Percentiles rank a stretch among this genome's conserved stretches.
phyloP scores from a whole-genome alignment of 1,140 invertebrate species.

The Drosophila lacteicornis region DNA sequence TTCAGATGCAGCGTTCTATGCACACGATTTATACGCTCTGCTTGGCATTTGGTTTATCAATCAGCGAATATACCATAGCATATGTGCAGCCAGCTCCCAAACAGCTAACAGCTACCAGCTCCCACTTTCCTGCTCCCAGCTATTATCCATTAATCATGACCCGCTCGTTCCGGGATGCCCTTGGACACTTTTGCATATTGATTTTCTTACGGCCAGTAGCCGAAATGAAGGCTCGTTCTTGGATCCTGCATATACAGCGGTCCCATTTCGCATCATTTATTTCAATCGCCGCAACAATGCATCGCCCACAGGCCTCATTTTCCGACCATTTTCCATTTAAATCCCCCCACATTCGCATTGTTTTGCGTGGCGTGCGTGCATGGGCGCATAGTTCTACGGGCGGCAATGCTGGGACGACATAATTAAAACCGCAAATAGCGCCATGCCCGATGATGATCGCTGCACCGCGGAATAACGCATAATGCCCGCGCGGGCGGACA shows the following conservation, averaged over 20 bases:
- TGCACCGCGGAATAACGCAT: conserved; percentile 22
- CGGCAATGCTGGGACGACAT: conserved; percentile 29
- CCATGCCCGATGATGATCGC: conserved; percentile 22
- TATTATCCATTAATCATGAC: conserved; percentile 39
- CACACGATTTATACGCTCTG: conserved; percentile 55
- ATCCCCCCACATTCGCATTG: conserved; percentile 17
- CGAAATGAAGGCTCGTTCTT: conserved; percentile 43
- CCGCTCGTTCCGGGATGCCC: conserved; percentile 20
- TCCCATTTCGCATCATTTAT: conserved; percentile 59
- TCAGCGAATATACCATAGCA: conserved; percentile 24
- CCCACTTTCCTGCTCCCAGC: background rate
- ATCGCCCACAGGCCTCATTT: conserved; percentile 2
- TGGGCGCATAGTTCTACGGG: conserved; percentile 9
- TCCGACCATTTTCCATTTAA: conserved; percentile 22
- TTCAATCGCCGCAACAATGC: conserved; percentile 50
- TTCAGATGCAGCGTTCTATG: conserved; percentile 31
- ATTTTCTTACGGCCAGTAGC: conserved; percentile 25
- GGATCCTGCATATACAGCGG: conserved; percentile 31
- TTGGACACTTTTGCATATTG: conserved; percentile 44
- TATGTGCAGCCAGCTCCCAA: conserved; percentile 21
- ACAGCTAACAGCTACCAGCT: background rate
- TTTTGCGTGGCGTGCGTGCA: conserved; percentile 15
- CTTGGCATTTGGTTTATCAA: conserved; percentile 53
- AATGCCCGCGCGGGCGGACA: conserved; percentile 4
- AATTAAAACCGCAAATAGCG: conserved; percentile 60